A percentile compares a stretch with the other conserved stretches of the same genome.
Conservation (phyloP, 2,113 vertebrate genomes). For the Elachura formosa region DNA sequence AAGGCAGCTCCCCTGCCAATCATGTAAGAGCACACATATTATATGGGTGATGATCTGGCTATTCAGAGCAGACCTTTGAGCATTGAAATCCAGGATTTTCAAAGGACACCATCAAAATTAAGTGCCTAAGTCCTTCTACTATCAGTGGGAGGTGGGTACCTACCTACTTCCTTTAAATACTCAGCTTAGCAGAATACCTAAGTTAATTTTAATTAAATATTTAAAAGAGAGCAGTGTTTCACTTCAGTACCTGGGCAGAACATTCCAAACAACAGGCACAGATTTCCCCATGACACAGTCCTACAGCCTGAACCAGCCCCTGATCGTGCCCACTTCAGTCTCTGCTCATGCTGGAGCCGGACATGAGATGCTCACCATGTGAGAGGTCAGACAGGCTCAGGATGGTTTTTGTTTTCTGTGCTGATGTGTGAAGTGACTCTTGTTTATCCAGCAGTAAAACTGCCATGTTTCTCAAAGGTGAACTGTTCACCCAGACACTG, state of each 20-base stretch:
- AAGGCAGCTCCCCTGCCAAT: neutral
- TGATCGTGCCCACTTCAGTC: neutral
- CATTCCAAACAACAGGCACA: neutral
- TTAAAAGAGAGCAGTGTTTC: neutral
- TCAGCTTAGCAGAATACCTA: neutral
- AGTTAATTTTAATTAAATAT: neutral
- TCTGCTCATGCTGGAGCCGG: neutral
- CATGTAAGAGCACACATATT: neutral
- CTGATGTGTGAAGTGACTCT: neutral
- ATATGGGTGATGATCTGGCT: neutral
- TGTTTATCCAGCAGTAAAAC: neutral
- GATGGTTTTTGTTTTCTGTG: neutral
- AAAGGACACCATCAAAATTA: neutral
- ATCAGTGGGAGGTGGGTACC: neutral
- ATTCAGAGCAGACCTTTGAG: constrained; percentile 6
- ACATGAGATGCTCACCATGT: neutral
- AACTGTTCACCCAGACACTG: neutral
- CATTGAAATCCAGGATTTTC: neutral
- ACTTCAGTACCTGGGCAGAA: neutral
- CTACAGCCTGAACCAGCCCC: neutral
- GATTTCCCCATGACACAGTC: neutral
- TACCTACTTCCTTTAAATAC: neutral
- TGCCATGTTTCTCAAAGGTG: neutral
- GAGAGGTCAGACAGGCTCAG: neutral
- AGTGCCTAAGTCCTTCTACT: neutral